Base-by-base conservation (phyloP, 2,888 invertebrate genomes). In the Zygogramma bicolorata region DNA sequence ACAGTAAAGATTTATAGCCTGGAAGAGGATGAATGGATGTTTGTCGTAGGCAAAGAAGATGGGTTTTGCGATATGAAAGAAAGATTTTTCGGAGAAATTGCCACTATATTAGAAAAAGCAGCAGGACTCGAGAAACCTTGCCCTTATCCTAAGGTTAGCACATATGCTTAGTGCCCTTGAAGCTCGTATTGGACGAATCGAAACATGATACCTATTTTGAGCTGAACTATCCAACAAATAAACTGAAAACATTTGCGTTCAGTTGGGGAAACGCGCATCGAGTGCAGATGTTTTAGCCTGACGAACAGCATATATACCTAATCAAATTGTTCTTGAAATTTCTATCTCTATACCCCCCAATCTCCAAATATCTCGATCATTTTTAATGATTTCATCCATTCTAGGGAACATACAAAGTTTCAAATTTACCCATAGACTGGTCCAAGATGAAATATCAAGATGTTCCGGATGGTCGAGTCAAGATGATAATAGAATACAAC, bases 371-470 rank as follows among this genome's bases (percentile, higher is more conserved):
- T n/a, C n/a, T n/a, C n/a, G n/a, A n/a, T n/a, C n/a, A n/a, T n/a
- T n/a, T n/a, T n/a, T n/a, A n/a, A n/a, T n/a, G 59, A 15, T 46
- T 53, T 67, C 29, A 31, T 72, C 18, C 15, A 57, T 78, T 75
- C 8, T 49, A 81, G 82, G 80, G 81, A 13, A 78, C 79, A 68
- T 81, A 80, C 66, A 68, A 71, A n/a, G 34, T 82, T 1, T 69
- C 75, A 25, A 75, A 82, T 49, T 70, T 77, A 59, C 53, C 67
- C 10, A 25, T 81, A 6, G 78, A 81, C 58, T 82, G 79, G 65
- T 60, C 60, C 0, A 80, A 74, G 59, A 70, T 81, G 61, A 77
- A 78, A 65, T 79, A 74, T 58, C 77, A 72, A 46, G 70, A 74
- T 62, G 68, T 79, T 22, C 81, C 80, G 7, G 67, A 74, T 8